Base-by-base conservation (phyloP, 1,140 invertebrate species). In the Drosophila micromelanica region DNA sequence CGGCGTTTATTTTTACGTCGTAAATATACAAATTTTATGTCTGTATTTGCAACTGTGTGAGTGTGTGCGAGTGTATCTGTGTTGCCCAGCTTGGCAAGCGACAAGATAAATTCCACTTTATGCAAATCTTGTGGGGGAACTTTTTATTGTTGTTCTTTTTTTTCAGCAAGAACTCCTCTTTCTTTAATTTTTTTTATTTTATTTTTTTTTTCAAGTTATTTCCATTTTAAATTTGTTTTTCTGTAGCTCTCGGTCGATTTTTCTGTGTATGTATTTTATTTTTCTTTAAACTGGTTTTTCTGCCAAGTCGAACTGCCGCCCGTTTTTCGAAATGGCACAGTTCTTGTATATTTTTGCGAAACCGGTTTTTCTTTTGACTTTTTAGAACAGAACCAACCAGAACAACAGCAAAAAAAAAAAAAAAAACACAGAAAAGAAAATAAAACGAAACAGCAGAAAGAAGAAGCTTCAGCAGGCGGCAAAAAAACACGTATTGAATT, bases 141-240 rank as follows among this genome's bases (percentile, higher is more conserved):
- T 79, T 78, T 78, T 65, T 71, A 27, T 27, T 40, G 32, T 35
- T 35, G 32, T 35, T 35, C 32, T 52, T 69, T 56, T 52, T 52
- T 46, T 51, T 67, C 42, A 60, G 63, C 63, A 54, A 60, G 70
- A 67, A 68, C 67, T 59, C 65, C 54, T 65, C 56, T 67, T 76
- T 73, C 63, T 61, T 65, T 38, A 52, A 48, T 45, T 59, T 56
- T 20, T 8, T 27, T 48, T n/a, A n/a, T n/a, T 43, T 23, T 45
- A 23, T 23, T 23, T 43, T 52, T 51, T 35, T 68, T 62, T 68
- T 76, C 60, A 61, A 81, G 74, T 82, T 89, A 87, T 89, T 87
- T 87, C 82, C 82, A 89, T 89, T 89, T 87, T 89, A 87, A 87
- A 87, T 86, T 82, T 81, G 81, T 81, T 86, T 82, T 82, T 82